Evolutionary conservation across 2,797 vertebrate species (phyloP).

Genomic region (Sylvia borin): DNA sequence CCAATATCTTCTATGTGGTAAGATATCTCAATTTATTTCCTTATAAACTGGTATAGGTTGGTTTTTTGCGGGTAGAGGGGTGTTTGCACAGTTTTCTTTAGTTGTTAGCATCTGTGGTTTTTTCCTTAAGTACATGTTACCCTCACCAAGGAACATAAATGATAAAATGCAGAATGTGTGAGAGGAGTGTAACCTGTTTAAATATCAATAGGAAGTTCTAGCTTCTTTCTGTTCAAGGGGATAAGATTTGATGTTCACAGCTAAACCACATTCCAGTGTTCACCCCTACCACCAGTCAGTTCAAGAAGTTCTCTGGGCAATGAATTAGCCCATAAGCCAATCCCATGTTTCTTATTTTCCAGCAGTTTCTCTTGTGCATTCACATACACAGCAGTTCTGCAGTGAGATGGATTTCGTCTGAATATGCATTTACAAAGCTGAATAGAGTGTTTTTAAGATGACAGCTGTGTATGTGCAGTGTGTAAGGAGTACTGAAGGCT

Average conservation of each 20-base stretch:
- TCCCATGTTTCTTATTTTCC: neutral
- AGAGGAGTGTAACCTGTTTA: neutral
- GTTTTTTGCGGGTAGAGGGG: fast-evolving
- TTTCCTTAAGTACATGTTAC: neutral
- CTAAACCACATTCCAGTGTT: neutral
- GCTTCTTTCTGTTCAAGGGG: neutral
- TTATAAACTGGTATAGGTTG: neutral
- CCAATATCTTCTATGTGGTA: neutral
- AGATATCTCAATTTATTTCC: neutral
- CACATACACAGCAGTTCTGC: neutral
- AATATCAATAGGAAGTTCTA: neutral
- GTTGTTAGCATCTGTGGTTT: neutral
- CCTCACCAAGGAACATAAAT: neutral
- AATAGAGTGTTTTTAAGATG: neutral
- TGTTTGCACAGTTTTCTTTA: neutral
- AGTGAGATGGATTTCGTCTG: neutral
- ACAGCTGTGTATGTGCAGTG: neutral
- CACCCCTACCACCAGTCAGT: neutral
- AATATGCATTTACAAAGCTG: neutral
- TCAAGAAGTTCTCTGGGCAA: neutral
- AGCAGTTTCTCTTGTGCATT: neutral
- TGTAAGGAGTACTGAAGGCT: neutral
- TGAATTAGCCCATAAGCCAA: neutral
- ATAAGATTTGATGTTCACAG: neutral
- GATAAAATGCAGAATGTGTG: neutral